phyloP scores from a whole-genome alignment of 2,888 invertebrate species.

The Lithodes maja region DNA sequence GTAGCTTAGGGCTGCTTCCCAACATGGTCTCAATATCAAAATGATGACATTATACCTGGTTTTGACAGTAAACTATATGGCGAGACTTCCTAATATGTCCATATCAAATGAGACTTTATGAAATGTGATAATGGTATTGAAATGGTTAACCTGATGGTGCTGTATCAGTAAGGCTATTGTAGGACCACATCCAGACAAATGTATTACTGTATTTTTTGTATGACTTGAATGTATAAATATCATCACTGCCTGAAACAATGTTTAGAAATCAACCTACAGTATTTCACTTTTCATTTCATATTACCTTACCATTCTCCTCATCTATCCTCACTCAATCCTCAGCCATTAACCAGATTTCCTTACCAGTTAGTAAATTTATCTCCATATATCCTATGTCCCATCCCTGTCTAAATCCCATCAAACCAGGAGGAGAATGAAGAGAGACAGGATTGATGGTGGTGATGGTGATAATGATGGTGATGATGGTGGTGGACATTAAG shows the following conservation, averaged over 20 bases:
- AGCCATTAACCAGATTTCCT: slow-evolving; percentile 8
- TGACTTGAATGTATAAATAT: slow-evolving; percentile 21
- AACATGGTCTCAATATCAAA: slow-evolving; percentile 48
- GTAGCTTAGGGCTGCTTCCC: slow-evolving; percentile 29
- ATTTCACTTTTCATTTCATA: slow-evolving; percentile 12
- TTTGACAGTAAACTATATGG: slow-evolving; percentile 47
- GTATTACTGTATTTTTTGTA: slow-evolving; percentile 3
- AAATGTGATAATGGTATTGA: background rate
- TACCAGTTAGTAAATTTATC: background rate
- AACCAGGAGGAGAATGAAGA: background rate
- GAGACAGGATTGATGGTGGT: background rate
- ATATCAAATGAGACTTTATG: slow-evolving; percentile 6
- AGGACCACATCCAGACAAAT: slow-evolving; percentile 17
- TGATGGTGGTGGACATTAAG: background rate
- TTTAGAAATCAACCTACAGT: background rate
- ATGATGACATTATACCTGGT: slow-evolving; percentile 29
- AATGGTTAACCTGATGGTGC: slow-evolving; percentile 21
- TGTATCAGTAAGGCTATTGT: slow-evolving; percentile 26
- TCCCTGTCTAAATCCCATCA: background rate
- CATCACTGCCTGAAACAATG: background rate
- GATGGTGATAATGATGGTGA: background rate
- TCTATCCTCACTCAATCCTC: background rate
- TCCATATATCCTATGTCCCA: background rate
- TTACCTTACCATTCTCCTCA: background rate
- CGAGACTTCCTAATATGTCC: slow-evolving; percentile 12